Evolutionary conservation across 2,888 invertebrate genomes (phyloP).

Genomic region (Tromatobia lineatoria): DNA sequence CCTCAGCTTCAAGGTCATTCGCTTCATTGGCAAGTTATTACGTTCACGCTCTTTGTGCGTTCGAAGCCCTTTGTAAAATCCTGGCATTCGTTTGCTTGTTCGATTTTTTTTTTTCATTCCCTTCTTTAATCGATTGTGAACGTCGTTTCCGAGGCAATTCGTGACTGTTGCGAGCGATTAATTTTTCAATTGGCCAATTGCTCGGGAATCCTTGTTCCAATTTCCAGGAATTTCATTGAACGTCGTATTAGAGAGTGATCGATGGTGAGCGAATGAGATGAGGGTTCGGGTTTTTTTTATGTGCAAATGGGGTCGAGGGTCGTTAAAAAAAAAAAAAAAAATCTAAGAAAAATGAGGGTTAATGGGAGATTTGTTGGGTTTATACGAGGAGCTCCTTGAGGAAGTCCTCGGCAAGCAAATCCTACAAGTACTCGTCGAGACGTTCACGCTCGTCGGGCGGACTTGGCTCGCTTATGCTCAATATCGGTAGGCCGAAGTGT

Average conservation of each 20-base stretch:
- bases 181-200: slow-evolving; percentile 17
- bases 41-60: slow-evolving; percentile 19
- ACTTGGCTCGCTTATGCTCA: slow-evolving; percentile 93
- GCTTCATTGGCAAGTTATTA: too few relatives aligned
- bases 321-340: neutral
- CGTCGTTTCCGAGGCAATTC: slow-evolving; percentile 2
- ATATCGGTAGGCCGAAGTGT: slow-evolving; percentile 91
- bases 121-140: slow-evolving; percentile 9
- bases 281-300: neutral
- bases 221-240: slow-evolving; percentile 11
- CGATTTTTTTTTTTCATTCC: neutral
- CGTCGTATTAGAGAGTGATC: neutral
- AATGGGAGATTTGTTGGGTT: slow-evolving; percentile 1
- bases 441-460: slow-evolving; percentile 90
- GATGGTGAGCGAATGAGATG: slow-evolving; percentile 5
- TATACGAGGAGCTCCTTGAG: slow-evolving; percentile 84
- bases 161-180: slow-evolving; percentile 15
- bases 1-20: neutral
- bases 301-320: neutral
- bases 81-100: neutral
- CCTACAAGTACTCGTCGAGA: slow-evolving; percentile 89
- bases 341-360: neutral
- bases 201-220: neutral
- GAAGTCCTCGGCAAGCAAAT: slow-evolving; percentile 84
- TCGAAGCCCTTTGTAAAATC: slow-evolving; percentile 7